Conservation (phyloP, 1,140 invertebrate genomes). For the Leptopilina boulardi region DNA sequence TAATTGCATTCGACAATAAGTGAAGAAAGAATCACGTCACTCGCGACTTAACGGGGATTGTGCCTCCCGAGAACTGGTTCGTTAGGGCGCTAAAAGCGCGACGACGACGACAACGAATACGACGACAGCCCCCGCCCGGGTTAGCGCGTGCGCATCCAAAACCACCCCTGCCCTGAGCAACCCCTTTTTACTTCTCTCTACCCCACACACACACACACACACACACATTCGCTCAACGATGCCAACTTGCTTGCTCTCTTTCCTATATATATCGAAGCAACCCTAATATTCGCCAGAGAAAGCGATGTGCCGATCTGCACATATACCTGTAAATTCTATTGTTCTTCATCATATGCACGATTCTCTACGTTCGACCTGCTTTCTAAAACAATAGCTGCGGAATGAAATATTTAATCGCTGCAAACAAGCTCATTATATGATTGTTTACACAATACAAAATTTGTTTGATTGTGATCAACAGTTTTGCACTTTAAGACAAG, state of each 20-base stretch:
- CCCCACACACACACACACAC: too few species aligned
- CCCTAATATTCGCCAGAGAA: neutral
- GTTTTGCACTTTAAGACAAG: conserved; percentile 1
- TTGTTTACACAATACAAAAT: conserved; percentile 36
- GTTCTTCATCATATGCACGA: neutral
- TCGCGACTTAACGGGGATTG: conserved; percentile 51
- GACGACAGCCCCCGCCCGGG: conserved; percentile 69
- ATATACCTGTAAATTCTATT: neutral
- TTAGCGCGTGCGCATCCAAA: conserved; percentile 65
- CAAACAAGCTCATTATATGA: conserved; percentile 23
- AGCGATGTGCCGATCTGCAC: neutral
- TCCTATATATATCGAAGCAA: neutral
- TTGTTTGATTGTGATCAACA: conserved; percentile 38
- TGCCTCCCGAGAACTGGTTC: conserved; percentile 66
- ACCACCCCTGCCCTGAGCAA: conserved; percentile 56
- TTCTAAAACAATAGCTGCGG: neutral
- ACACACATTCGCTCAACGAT: too few species aligned
- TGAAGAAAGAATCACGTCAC: conserved; percentile 21
- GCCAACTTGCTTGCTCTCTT: neutral
- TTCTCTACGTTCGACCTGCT: neutral
- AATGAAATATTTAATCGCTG: neutral
- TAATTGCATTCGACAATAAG: conserved; percentile 15
- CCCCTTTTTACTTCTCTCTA: conserved; percentile 46
- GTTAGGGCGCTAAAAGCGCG: conserved; percentile 56
- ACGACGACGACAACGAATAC: conserved; percentile 59